phyloP scores from a whole-genome alignment of 1,140 invertebrate species.

The Potamilus streckersoni region DNA sequence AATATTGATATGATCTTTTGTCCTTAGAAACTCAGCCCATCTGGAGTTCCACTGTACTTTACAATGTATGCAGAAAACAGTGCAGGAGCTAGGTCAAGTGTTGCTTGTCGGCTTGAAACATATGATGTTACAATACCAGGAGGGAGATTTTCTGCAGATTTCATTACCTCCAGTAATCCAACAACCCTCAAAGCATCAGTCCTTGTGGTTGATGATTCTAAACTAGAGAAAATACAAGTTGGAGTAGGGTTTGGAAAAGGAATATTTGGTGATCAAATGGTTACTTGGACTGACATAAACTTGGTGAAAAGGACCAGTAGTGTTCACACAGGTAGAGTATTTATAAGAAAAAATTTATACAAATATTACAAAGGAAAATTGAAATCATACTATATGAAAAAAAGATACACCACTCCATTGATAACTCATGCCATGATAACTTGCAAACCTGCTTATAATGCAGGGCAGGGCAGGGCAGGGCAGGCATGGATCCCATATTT shows the following conservation, averaged over 20 bases:
- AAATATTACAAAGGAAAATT: too few relatives aligned
- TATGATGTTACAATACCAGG: slow-evolving; percentile 43
- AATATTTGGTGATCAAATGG: slow-evolving; percentile 28
- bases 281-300: slow-evolving; percentile 14
- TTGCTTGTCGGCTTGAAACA: slow-evolving; percentile 37
- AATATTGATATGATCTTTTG: too few relatives aligned
- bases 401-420: too few relatives aligned
- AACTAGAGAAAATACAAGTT: slow-evolving; percentile 15
- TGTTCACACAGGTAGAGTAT: background rate
- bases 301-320: slow-evolving; percentile 1
- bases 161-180: slow-evolving; percentile 37
- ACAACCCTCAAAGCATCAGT: slow-evolving; percentile 25
- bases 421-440: too few relatives aligned
- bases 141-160: slow-evolving; percentile 37
- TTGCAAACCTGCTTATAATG: too few relatives aligned
- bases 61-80: slow-evolving; percentile 38
- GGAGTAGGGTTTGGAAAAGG: slow-evolving; percentile 36
- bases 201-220: slow-evolving; percentile 42
- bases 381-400: too few relatives aligned
- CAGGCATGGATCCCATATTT: too few relatives aligned
- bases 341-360: background rate
- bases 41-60: slow-evolving; percentile 37
- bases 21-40: background rate
- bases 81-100: slow-evolving; percentile 17
- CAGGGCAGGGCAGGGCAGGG: too few relatives aligned